Evolutionary conservation across 2,888 invertebrate genomes (phyloP).

Genomic region (Carcina quercana): DNA sequence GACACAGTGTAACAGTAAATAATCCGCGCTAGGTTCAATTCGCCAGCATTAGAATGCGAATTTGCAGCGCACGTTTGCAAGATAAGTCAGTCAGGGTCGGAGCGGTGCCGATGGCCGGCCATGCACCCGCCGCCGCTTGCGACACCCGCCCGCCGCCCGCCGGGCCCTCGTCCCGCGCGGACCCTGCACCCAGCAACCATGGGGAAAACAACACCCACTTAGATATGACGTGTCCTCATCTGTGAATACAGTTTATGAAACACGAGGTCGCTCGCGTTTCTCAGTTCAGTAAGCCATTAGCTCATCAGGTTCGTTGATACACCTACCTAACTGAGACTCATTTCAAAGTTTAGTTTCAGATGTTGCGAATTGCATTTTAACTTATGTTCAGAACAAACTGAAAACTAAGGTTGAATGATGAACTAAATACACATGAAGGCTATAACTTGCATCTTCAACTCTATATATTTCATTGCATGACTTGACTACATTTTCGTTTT

Average conservation of each 20-base stretch:
- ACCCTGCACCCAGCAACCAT: slow-evolving; percentile 31
- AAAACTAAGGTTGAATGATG: too few species aligned
- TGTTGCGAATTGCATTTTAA: too few species aligned
- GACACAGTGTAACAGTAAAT: slow-evolving; percentile 33
- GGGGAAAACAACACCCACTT: slow-evolving; percentile 48
- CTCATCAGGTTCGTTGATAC: too few species aligned
- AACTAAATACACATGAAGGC: too few species aligned
- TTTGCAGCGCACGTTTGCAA: slow-evolving; percentile 69
- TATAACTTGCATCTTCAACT: too few species aligned
- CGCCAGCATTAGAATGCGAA: slow-evolving; percentile 64
- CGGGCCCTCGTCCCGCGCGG: slow-evolving; percentile 20
- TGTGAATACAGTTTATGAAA: slow-evolving; percentile 3
- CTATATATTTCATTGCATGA: too few species aligned
- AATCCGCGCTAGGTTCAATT: slow-evolving; percentile 55
- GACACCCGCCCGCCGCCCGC: slow-evolving; percentile 38
- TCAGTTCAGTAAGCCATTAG: too few species aligned
- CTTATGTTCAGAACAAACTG: too few species aligned
- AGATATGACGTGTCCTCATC: slow-evolving; percentile 32
- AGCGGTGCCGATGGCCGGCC: slow-evolving; percentile 72
- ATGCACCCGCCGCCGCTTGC: slow-evolving; percentile 61
- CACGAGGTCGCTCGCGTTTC: slow-evolving; percentile 7
- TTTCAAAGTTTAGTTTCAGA: too few species aligned
- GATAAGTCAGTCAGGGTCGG: slow-evolving; percentile 74
- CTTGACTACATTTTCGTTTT: too few species aligned
- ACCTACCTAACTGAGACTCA: too few species aligned